These are phyloP conservation scores for Nymphicus hollandicus DNA, from an alignment of 2,113 vertebrate species.

Conservation along the genomic window DNA sequence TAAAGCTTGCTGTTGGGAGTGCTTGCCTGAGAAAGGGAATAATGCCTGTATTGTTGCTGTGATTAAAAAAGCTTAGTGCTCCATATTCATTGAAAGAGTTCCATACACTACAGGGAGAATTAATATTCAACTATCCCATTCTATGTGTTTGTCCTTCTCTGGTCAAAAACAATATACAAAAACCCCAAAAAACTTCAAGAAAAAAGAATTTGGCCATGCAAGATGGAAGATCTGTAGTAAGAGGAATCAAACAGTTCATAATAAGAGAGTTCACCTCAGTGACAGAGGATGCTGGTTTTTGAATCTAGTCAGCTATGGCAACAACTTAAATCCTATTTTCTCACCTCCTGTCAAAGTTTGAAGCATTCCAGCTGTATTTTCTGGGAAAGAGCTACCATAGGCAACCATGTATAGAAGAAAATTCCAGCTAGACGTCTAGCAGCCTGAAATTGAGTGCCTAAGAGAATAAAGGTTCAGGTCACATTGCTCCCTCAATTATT, in stretches of 20 bases:
- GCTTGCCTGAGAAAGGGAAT: background rate
- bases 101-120: background rate
- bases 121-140: background rate
- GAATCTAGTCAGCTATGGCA: background rate
- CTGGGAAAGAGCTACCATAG: background rate
- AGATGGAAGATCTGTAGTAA: background rate
- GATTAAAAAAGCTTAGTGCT: background rate
- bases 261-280: background rate
- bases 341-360: background rate
- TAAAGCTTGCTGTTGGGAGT: background rate
- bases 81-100: background rate
- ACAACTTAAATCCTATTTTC: background rate
- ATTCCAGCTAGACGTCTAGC: background rate
- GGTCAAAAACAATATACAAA: background rate
- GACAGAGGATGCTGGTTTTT: background rate
- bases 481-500: background rate
- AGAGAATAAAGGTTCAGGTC: background rate
- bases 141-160: background rate
- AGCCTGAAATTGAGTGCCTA: background rate
- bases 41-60: background rate
- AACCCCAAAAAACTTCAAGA: background rate
- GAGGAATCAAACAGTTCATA: background rate
- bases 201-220: background rate
- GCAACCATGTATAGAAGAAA: background rate
- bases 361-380: background rate